Evolutionary conservation across 2,797 vertebrate species (phyloP).

Genomic region (Knipowitschia caucasica): DNA sequence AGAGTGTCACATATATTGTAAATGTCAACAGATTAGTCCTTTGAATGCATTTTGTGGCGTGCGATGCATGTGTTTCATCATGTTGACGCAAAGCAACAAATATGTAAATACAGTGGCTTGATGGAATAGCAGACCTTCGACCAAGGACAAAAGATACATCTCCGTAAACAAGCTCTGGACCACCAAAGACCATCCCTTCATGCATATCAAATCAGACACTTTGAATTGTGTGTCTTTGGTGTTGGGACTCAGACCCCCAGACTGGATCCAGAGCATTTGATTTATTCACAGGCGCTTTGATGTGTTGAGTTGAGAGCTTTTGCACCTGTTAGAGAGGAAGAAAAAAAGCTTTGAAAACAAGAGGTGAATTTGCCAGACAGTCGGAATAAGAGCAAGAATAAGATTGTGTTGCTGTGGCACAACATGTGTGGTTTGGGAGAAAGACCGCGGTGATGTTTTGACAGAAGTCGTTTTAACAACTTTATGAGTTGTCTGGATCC

Average conservation of each 20-base stretch:
- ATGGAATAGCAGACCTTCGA: slow-evolving; percentile 63
- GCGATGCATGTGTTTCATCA: slow-evolving; percentile 18
- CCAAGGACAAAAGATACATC: slow-evolving; percentile 71
- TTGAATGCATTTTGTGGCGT: background rate
- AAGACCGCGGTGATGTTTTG: slow-evolving; percentile 42
- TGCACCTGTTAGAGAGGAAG: slow-evolving; percentile 64
- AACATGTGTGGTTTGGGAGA: slow-evolving; percentile 59
- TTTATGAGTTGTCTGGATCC: slow-evolving; percentile 22
- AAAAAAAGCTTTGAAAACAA: slow-evolving; percentile 67
- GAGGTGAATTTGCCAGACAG: slow-evolving; percentile 69
- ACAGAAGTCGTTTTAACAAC: slow-evolving; percentile 40
- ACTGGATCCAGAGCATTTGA: slow-evolving; percentile 68
- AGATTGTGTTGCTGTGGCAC: slow-evolving; percentile 57
- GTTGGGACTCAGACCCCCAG: slow-evolving; percentile 46
- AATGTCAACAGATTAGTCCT: background rate
- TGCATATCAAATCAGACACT: slow-evolving; percentile 75
- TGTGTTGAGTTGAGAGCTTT: slow-evolving; percentile 70
- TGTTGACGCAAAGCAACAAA: slow-evolving; percentile 25
- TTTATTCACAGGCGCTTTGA: slow-evolving; percentile 76
- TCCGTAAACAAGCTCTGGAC: slow-evolving; percentile 69
- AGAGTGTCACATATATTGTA: background rate
- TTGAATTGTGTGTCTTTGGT: slow-evolving; percentile 71
- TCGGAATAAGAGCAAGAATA: slow-evolving; percentile 59
- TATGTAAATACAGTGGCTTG: slow-evolving; percentile 61
- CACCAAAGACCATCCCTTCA: slow-evolving; percentile 66